Conservation (phyloP, 1,140 invertebrate genomes). For the roundworm (Caenorhabditis elegans) region DNA sequence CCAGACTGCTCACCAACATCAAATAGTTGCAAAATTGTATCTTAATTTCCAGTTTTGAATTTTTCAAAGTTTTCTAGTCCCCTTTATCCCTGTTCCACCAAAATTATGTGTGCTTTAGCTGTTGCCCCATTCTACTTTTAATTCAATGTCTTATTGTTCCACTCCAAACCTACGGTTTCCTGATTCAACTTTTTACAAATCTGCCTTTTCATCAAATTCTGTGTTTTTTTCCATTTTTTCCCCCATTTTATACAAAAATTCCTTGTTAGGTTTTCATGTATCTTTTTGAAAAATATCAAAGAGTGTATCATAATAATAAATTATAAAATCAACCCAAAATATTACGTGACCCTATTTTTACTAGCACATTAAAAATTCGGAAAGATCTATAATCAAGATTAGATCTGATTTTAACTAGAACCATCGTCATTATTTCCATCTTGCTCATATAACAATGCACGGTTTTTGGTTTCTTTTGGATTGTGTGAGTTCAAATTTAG, state of each 20-base stretch:
- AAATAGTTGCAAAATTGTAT: slow-evolving; percentile 43
- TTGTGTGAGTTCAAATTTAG: not conserved
- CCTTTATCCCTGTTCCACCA: not conserved
- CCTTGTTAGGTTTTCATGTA: not conserved
- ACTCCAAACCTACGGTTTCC: slow-evolving; percentile 18
- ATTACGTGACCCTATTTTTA: no score
- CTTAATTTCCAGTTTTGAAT: not conserved
- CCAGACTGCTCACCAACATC: slow-evolving; percentile 35
- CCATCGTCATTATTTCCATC: not conserved
- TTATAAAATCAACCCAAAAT: no score
- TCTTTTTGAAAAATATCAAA: not conserved
- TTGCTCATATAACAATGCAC: not conserved
- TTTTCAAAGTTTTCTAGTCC: not conserved
- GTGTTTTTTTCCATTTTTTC: not conserved
- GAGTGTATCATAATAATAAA: no score
- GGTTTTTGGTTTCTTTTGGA: not conserved
- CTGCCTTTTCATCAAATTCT: slow-evolving; percentile 8
- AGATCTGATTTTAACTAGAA: not conserved
- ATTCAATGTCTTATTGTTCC: not conserved
- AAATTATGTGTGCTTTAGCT: not conserved
- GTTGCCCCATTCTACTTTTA: not conserved
- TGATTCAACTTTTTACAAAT: not conserved
- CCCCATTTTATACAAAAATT: not conserved
- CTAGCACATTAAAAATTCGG: no score
- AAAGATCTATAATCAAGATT: not conserved